A percentile compares a stretch with the other conserved stretches of the same genome.
These are phyloP conservation scores for Amazona guildingii DNA, from an alignment of 2,113 vertebrate species.

Conservation along the genomic window DNA sequence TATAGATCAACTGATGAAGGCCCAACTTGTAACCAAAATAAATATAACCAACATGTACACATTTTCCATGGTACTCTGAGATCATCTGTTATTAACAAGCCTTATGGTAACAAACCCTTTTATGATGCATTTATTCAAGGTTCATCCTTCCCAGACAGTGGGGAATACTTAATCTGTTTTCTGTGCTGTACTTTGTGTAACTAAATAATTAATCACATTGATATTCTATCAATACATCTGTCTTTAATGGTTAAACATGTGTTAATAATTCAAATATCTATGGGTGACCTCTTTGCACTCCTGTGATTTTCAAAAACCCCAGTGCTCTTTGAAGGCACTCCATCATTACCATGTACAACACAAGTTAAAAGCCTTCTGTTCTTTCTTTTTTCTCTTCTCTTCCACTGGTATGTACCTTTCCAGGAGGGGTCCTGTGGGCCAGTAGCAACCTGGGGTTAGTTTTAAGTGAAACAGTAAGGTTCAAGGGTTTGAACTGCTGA, in stretches of 20 bases:
- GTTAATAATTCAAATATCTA: slow-evolving; percentile 95
- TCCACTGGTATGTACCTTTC: not conserved
- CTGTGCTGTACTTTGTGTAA: slow-evolving; percentile 77
- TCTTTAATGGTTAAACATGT: slow-evolving; percentile 87
- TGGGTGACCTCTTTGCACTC: slow-evolving; percentile 76
- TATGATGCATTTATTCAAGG: slow-evolving; percentile 62
- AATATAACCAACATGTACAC: not conserved
- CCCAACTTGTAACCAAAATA: not conserved
- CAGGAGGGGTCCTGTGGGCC: slow-evolving; percentile 6
- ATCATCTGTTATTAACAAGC: slow-evolving; percentile 52
- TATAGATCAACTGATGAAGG: not conserved
- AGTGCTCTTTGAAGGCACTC: slow-evolving; percentile 72
- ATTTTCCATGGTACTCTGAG: not conserved
- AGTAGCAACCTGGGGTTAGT: not conserved
- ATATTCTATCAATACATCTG: slow-evolving; percentile 90
- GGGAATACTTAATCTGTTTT: slow-evolving; percentile 69
- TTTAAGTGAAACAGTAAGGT: slow-evolving; percentile 62
- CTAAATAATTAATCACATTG: slow-evolving; percentile 92
- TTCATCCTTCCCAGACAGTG: slow-evolving; percentile 14
- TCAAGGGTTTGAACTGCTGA: slow-evolving; percentile 58
- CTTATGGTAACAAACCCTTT: slow-evolving; percentile 55
- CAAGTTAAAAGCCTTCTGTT: slow-evolving; percentile 77
- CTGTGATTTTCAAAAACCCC: slow-evolving; percentile 74
- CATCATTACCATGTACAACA: slow-evolving; percentile 13
- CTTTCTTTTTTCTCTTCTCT: not conserved